Percentiles rank a stretch among this genome's conserved stretches.
Evolutionary conservation across 2,113 vertebrate genomes (phyloP).

Genomic region (Tragulus kanchil): DNA sequence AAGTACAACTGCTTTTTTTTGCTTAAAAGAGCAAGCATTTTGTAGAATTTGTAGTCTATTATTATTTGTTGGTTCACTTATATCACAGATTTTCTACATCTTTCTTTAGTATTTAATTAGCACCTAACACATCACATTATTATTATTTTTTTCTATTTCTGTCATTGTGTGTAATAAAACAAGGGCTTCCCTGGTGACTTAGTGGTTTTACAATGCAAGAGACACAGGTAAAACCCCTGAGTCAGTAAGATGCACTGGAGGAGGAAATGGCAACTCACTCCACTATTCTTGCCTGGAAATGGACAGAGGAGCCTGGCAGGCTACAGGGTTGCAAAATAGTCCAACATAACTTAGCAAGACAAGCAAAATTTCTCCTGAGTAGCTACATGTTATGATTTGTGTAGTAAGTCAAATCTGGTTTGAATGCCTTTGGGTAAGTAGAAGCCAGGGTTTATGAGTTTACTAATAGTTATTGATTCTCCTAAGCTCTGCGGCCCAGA

Average conservation of each 20-base stretch:
- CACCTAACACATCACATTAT: neutral
- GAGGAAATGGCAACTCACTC: neutral
- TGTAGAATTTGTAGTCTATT: neutral
- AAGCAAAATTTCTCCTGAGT: neutral
- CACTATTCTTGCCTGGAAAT: neutral
- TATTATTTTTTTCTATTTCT: neutral
- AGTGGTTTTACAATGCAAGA: neutral
- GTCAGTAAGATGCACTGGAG: neutral
- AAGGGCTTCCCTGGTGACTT: neutral
- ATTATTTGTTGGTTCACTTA: neutral
- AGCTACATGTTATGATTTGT: neutral
- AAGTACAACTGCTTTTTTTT: neutral
- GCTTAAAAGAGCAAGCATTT: neutral
- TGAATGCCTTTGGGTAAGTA: neutral
- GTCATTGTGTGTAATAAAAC: neutral
- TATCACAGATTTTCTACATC: neutral
- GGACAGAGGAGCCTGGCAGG: neutral
- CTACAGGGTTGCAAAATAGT: neutral
- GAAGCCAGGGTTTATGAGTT: neutral
- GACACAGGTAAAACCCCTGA: rapidly evolving
- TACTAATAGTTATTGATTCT: neutral
- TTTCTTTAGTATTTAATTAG: neutral
- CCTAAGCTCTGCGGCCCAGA: neutral
- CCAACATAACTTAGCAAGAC: neutral
- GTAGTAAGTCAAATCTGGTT: neutral